Conservation (phyloP, 2,888 invertebrate species). For the Teinopalpus imperialis region DNA sequence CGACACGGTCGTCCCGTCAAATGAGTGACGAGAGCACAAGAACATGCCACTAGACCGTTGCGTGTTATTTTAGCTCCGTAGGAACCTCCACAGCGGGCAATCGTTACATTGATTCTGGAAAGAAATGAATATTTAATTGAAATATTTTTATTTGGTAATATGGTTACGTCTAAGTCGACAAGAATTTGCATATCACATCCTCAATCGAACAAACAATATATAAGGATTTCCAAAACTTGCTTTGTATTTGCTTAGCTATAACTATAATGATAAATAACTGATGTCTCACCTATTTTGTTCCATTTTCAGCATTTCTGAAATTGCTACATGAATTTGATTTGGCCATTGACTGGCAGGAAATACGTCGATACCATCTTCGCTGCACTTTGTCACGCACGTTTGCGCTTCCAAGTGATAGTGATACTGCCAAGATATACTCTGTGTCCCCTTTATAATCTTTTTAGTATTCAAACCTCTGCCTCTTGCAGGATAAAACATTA, state of each 20-base stretch:
- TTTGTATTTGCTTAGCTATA: too few relatives aligned
- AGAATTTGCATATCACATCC: too few relatives aligned
- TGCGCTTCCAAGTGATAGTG: constrained; percentile 87
- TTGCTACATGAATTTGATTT: constrained; percentile 74
- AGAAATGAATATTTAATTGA: too few relatives aligned
- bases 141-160: too few relatives aligned
- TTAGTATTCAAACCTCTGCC: constrained; percentile 60
- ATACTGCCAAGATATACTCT: constrained; percentile 82
- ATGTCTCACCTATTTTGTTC: constrained; percentile 80
- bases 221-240: too few relatives aligned
- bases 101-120: constrained; percentile 49
- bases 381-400: constrained; percentile 80
- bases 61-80: constrained; percentile 88
- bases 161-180: too few relatives aligned
- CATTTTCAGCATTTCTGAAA: constrained; percentile 76
- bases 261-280: too few relatives aligned
- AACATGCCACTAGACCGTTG: constrained; percentile 79
- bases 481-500: constrained; percentile 46
- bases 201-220: too few relatives aligned
- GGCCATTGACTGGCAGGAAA: constrained; percentile 81
- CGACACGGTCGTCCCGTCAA: constrained; percentile 85
- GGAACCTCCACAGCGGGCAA: constrained; percentile 76
- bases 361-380: constrained; percentile 85
- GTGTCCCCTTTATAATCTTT: constrained; percentile 79
- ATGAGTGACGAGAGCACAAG: constrained; percentile 86